These are phyloP conservation scores for Caloenas nicobarica DNA, from an alignment of 2,113 vertebrate genomes.

Conservation along the genomic window DNA sequence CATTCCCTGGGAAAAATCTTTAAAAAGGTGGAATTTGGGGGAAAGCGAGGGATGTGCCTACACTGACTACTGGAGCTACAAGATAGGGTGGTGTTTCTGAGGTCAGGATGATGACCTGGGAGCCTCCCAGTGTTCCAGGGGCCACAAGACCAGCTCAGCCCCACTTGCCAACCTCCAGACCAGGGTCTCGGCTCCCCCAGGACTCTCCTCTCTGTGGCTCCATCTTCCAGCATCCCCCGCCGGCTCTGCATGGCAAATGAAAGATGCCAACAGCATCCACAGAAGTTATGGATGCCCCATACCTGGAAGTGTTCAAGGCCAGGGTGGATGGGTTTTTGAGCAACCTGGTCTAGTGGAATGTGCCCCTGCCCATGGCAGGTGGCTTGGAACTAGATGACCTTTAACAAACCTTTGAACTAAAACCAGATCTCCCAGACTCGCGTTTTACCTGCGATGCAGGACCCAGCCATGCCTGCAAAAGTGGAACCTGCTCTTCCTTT, in stretches of 20 bases:
- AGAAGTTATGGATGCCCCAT: too few relatives aligned
- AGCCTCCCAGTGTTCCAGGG: neutral
- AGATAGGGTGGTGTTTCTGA: neutral
- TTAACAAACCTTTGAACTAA: too few relatives aligned
- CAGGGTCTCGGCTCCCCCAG: rapidly evolving
- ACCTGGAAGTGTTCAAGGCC: too few relatives aligned
- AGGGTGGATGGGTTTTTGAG: too few relatives aligned
- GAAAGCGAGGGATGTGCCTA: rapidly evolving
- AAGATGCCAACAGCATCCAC: neutral
- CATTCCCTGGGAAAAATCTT: neutral
- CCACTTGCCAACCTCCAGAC: neutral
- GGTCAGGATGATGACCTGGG: rapidly evolving
- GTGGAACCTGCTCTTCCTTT: neutral
- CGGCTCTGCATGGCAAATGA: rapidly evolving
- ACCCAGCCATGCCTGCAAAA: neutral
- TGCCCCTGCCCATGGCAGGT: too few relatives aligned
- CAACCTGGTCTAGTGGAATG: too few relatives aligned
- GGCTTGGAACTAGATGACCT: too few relatives aligned
- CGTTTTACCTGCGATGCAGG: neutral
- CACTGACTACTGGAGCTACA: rapidly evolving
- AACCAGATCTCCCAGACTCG: neutral
- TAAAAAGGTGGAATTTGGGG: rapidly evolving
- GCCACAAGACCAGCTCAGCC: rapidly evolving
- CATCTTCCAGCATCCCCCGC: rapidly evolving
- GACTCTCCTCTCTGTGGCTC: neutral